Evolutionary conservation across 2,113 vertebrate genomes (phyloP), one percentile per base, ranked within the genome.

Genomic region (Gavia stellata): DNA sequence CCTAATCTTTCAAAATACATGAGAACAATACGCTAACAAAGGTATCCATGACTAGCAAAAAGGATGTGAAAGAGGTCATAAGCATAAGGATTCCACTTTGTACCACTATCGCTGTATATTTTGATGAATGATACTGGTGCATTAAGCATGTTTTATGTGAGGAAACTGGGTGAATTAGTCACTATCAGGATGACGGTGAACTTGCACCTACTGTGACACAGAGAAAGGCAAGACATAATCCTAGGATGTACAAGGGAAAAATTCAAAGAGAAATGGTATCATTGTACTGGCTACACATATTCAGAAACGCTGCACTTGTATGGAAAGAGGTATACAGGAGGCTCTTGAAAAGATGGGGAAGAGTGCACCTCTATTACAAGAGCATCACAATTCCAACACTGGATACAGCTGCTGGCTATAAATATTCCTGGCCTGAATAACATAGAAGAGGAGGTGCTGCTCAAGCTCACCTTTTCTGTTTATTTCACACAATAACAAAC

Each of bases 51-150:
- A 33, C 10, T 14, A 5, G 29, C 40, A 29, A 66, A 56, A 63
- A 38, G 4, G 5, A 61, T 2, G 10, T 14, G 52, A 38, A 49
- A 82, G 79, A 45, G 25, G 9, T 29, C 12, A 0, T 16, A 24
- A 40, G 25, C 12, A 12, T 42, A 50, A 50, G 11, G 26, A 86
- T 36, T 24, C 23, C 17, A 74, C 24, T 68, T 33, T 29, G 31
- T 29, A 72, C 0, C 17, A 67, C 10, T 40, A 31, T 19, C 1
- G 0, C 4, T 36, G 18, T 61, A 16, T 56, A 14, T 40, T 2
- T 1, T 56, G 65, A 49, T 52, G 44, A 86, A 40, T 10, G 14
- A 65, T 38, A 26, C 6, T 26, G 26, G 45, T 42, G 31, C 31
- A 42, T 31, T 44, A 56, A 81, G 21, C 12, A 5, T 11, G 12